These are phyloP conservation scores for Prunella strophiata DNA, from an alignment of 2,797 vertebrate genomes.

Conservation along the genomic window DNA sequence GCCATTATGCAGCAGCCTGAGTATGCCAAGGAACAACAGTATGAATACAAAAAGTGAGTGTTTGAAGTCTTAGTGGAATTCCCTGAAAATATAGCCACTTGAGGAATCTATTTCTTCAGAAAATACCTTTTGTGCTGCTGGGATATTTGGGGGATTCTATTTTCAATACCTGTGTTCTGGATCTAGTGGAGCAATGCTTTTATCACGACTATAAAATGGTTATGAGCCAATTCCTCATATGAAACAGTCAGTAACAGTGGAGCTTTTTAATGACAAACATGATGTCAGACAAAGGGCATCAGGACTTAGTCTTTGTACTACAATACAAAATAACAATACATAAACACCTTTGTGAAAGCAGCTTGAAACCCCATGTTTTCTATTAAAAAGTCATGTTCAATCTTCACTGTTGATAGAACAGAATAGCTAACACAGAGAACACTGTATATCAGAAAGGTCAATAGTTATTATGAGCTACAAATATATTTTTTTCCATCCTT, in stretches of 20 bases:
- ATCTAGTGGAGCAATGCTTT: conserved; percentile 72
- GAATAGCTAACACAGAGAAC: conserved; percentile 84
- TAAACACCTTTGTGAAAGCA: conserved; percentile 83
- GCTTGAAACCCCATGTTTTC: conserved; percentile 83
- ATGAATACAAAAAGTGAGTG: conserved; percentile 51
- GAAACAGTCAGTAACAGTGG: conserved; percentile 71
- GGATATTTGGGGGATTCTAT: conserved; percentile 70
- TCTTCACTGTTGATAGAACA: conserved; percentile 85
- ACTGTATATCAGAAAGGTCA: conserved; percentile 86
- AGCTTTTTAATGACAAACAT: conserved; percentile 71
- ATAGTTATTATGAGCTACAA: conserved; percentile 86
- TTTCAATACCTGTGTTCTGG: conserved; percentile 63
- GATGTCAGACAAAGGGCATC: conserved; percentile 83
- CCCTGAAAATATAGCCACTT: conserved; percentile 73
- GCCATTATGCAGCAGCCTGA: conserved; percentile 14
- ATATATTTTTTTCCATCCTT: conserved; percentile 84
- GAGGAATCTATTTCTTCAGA: conserved; percentile 75
- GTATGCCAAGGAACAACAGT: conserved; percentile 7
- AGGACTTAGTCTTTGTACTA: conserved; percentile 78
- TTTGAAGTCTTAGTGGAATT: conserved; percentile 72
- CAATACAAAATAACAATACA: conserved; percentile 82
- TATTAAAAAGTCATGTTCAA: conserved; percentile 88
- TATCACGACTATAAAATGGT: conserved; percentile 77
- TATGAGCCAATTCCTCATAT: conserved; percentile 77
- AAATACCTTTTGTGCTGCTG: conserved; percentile 66